Evolutionary conservation across 2,113 vertebrate genomes (phyloP).

Genomic region (Oncorhynchus masou): DNA sequence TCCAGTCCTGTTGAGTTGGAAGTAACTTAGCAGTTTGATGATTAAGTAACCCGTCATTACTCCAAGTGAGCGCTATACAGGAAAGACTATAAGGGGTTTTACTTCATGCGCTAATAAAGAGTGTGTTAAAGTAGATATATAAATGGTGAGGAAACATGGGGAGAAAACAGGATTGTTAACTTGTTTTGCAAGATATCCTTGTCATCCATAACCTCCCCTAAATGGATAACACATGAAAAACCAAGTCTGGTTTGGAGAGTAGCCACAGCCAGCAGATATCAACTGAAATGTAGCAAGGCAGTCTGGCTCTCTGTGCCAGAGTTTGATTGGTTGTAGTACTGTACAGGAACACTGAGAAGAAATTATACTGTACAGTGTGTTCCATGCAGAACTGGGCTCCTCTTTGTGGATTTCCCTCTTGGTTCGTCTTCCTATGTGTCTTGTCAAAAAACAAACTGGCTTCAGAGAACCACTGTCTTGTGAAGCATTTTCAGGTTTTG

Average conservation of each 20-base stretch:
- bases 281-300: conserved; percentile 27
- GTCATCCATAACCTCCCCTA: conserved; percentile 29
- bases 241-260: conserved; percentile 31
- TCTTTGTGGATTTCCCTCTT: neutral
- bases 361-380: neutral
- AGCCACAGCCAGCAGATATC: conserved; percentile 39
- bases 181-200: conserved; percentile 17
- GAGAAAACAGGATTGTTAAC: neutral
- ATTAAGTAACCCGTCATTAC: neutral
- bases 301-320: conserved; percentile 18
- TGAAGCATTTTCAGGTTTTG: neutral
- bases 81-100: neutral
- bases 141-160: neutral
- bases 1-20: neutral
- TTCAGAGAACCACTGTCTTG: neutral
- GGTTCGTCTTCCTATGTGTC: conserved; percentile 12
- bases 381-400: neutral
- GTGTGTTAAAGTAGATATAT: neutral
- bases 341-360: neutral
- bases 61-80: too few relatives aligned
- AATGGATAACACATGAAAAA: conserved; percentile 39
- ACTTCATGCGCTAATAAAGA: neutral
- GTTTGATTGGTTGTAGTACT: conserved; percentile 32
- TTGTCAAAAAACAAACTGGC: conserved; percentile 17
- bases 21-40: neutral